phyloP scores from a whole-genome alignment of 2,797 vertebrate species.

The Limnodromus scolopaceus region DNA sequence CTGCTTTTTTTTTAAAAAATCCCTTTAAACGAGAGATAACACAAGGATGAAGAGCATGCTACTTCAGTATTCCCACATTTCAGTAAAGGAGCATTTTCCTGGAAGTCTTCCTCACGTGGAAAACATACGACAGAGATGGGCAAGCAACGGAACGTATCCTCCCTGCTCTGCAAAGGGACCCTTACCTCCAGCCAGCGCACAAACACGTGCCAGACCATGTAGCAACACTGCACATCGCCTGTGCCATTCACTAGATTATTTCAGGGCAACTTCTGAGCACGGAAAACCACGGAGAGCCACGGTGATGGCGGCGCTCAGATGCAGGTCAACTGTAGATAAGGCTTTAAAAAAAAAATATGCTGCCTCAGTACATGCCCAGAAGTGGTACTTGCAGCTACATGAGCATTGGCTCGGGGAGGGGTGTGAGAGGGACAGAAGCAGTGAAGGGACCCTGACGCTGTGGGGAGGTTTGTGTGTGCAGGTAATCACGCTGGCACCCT shows the following conservation, averaged over 20 bases:
- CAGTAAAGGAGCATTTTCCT: constrained; percentile 16
- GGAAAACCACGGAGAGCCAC: not conserved
- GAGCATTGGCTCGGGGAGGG: not conserved
- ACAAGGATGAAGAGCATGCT: constrained; percentile 36
- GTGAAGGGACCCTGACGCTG: not conserved
- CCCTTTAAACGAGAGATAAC: constrained; percentile 47
- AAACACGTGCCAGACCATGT: not conserved
- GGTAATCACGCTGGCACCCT: not conserved
- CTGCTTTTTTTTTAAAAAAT: not conserved
- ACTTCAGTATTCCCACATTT: constrained; percentile 30
- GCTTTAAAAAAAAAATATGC: not conserved
- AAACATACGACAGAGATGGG: not conserved
- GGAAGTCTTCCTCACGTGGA: not conserved
- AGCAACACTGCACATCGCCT: not conserved
- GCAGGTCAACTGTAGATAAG: not conserved
- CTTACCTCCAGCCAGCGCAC: not conserved
- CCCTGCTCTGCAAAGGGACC: not conserved
- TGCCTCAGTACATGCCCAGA: not conserved
- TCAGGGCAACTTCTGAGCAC: not conserved
- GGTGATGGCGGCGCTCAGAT: not conserved
- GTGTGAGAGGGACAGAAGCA: not conserved
- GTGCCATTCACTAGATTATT: not conserved
- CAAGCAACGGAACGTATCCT: not conserved
- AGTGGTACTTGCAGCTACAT: not conserved
- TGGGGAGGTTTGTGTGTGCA: not conserved